Base-by-base conservation (phyloP, 2,797 vertebrate species). In the Jordanella pulchra region DNA sequence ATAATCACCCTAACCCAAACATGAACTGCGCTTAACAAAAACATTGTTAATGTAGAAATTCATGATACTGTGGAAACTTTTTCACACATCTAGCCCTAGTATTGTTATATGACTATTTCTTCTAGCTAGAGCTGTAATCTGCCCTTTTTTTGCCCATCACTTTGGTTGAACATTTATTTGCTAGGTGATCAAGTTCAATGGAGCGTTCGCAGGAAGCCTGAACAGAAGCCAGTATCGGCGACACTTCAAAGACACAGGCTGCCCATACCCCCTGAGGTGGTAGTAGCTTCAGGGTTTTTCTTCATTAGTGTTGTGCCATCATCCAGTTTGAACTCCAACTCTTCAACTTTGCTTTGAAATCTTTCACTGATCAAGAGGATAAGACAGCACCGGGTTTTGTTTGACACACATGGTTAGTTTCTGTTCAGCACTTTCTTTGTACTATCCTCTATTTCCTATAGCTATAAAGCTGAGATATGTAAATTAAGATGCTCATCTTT, bases 161-260 rank as follows among this genome's bases (percentile, higher is more conserved):
- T 76, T 80, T 84, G 80, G 91, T 94, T 94, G 87, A 91, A 91
- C 90, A 92, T 94, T 94, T 91, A 93, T 91, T 91, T 91, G 85
- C 81, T 72, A 68, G 88, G 86, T 85, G 88, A 89, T 93, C 90
- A 86, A 83, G 93, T 90, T 93, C 89, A 94, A 39, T 85, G 82
- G 87, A 91, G 92, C 90, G 72, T 92, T 80, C 80, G 82, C 80
- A 88, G 83, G 84, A 91, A 86, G 90, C 76, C 87, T 83, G 87
- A 92, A 93, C 87, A 87, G 87, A 88, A 90, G 92, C 89, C 91
- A 91, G 69, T 87, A 81, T 86, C 80, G 55, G 84, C 54, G 30
- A 78, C 80, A 91, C 92, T 93, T 93, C 91, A 93, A 95, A 93
- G 92, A 73, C 76, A 73, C 67, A 32, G 68, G 75, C 79, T 73